Conservation (phyloP, 2,797 vertebrate genomes). For the Phyllotis vaccarum region DNA sequence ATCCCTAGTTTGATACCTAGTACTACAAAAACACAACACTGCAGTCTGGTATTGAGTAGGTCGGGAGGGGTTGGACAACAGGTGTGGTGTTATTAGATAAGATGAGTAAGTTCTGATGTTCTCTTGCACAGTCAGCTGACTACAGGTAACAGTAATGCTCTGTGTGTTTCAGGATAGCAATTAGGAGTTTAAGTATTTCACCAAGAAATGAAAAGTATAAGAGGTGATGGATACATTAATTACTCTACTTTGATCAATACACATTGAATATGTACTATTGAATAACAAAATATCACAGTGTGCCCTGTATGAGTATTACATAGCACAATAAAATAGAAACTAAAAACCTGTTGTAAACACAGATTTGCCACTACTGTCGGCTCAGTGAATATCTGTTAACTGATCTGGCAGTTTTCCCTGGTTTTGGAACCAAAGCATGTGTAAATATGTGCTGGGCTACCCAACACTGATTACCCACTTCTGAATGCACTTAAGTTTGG, state of each 20-base stretch:
- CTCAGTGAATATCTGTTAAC: slow-evolving; percentile 51
- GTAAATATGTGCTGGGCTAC: not conserved
- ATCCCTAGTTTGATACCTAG: not conserved
- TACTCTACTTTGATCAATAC: not conserved
- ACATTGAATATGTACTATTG: not conserved
- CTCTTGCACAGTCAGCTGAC: not conserved
- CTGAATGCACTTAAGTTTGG: not conserved
- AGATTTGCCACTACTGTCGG: not conserved
- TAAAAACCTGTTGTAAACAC: not conserved
- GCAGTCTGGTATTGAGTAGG: not conserved
- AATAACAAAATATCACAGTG: not conserved
- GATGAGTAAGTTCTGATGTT: not conserved
- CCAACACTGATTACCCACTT: not conserved
- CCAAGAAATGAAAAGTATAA: not conserved
- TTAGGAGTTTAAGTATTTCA: not conserved
- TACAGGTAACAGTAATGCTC: not conserved
- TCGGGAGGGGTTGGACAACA: not conserved
- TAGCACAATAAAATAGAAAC: not conserved
- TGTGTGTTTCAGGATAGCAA: not conserved
- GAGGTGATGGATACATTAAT: not conserved
- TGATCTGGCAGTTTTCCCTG: slow-evolving; percentile 36
- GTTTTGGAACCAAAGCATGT: not conserved
- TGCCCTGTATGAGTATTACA: not conserved
- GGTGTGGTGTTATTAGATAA: not conserved
- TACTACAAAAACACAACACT: not conserved